Evolutionary conservation across 2,113 vertebrate species (phyloP).

Genomic region (Rallus limicola): DNA sequence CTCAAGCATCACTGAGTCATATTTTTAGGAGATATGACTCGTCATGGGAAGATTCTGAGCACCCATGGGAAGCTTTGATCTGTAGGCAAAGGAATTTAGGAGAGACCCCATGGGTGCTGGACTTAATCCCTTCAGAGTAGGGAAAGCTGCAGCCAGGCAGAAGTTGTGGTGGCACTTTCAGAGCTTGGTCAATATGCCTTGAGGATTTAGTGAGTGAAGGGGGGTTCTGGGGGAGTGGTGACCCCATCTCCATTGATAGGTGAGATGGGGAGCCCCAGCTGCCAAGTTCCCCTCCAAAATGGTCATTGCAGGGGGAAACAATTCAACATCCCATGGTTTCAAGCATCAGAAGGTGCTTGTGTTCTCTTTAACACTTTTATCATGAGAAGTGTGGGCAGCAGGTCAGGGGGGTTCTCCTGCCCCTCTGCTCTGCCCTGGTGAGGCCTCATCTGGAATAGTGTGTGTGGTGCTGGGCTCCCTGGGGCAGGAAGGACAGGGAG

Average conservation of each 20-base stretch:
- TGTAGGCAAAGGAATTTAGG: neutral
- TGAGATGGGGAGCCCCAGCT: neutral
- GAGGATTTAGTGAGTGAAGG: neutral
- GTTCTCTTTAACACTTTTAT: too few relatives aligned
- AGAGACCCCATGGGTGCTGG: neutral
- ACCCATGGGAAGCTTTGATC: neutral
- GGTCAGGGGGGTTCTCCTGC: too few relatives aligned
- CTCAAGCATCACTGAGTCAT: neutral
- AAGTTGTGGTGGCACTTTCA: neutral
- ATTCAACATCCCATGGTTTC: neutral
- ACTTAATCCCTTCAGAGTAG: neutral
- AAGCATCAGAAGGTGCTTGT: neutral
- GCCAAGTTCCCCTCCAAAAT: neutral
- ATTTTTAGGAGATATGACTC: neutral
- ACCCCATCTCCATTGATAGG: rapidly evolving
- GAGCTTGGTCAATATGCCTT: neutral
- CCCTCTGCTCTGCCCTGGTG: too few relatives aligned
- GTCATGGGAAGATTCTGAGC: neutral
- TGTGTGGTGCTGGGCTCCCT: too few relatives aligned
- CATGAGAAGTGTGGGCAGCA: too few relatives aligned
- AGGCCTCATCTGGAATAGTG: too few relatives aligned
- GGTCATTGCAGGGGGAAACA: neutral
- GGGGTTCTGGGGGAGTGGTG: neutral
- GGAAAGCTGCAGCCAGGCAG: neutral
- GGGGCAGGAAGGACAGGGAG: too few relatives aligned